Evolutionary conservation across 2,888 invertebrate species (phyloP).

Genomic region (Catonia carolina): DNA sequence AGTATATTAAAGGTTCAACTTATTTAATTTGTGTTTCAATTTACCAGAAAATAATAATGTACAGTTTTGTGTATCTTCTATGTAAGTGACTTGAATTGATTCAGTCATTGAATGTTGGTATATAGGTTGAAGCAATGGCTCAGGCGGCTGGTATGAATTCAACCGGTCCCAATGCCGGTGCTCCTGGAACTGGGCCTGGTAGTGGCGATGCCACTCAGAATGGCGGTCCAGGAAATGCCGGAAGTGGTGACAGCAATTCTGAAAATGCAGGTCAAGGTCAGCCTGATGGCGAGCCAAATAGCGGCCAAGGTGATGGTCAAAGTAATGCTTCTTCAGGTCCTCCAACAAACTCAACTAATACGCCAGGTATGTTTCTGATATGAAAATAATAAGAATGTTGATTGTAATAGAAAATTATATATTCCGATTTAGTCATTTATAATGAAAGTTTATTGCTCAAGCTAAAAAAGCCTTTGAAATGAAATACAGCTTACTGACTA

Average conservation of each 20-base stretch:
- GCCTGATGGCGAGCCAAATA: constrained; percentile 10
- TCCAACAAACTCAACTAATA: constrained; percentile 3
- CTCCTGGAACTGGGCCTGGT: constrained; percentile 16
- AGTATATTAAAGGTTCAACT: too few relatives aligned
- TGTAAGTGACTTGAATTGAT: too few relatives aligned
- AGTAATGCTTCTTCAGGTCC: constrained; percentile 4
- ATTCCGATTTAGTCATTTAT: too few relatives aligned
- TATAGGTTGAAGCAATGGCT: constrained; percentile 43
- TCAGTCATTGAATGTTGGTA: too few relatives aligned
- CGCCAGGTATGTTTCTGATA: constrained; percentile 10
- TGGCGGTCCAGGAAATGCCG: neutral
- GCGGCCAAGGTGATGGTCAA: constrained; percentile 17
- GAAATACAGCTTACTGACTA: too few relatives aligned
- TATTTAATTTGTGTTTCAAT: too few relatives aligned
- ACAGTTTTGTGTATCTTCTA: too few relatives aligned
- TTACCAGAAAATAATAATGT: too few relatives aligned
- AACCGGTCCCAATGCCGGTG: constrained; percentile 9
- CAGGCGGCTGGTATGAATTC: constrained; percentile 42
- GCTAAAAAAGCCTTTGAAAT: too few relatives aligned
- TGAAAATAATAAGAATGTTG: neutral
- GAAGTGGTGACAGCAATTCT: neutral
- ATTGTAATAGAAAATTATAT: too few relatives aligned
- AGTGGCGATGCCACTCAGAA: constrained; percentile 21
- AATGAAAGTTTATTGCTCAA: too few relatives aligned
- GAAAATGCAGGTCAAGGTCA: neutral